Conservation (phyloP, 2,797 vertebrate species). For the Echiichthys vipera region DNA sequence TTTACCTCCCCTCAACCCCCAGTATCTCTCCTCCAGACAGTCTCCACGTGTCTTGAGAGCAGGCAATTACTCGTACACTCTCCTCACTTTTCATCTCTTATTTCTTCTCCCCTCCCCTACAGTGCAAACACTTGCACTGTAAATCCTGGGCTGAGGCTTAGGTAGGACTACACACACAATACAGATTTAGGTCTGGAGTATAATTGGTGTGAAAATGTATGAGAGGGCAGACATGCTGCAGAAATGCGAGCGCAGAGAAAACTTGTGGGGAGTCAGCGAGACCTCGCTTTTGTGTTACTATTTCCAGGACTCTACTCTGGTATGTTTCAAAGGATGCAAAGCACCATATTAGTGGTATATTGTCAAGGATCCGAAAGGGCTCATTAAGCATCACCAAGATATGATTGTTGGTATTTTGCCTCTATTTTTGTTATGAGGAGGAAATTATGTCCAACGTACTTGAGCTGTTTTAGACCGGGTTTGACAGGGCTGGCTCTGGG, state of each 20-base stretch:
- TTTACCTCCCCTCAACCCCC: constrained; percentile 1
- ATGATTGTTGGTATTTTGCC: constrained; percentile 79
- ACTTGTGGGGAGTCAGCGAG: constrained; percentile 42
- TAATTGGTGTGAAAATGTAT: constrained; percentile 31
- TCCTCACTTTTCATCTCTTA: constrained; percentile 59
- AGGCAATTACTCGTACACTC: constrained; percentile 57
- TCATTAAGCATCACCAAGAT: constrained; percentile 79
- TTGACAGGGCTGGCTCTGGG: constrained; percentile 47
- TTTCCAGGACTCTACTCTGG: constrained; percentile 71
- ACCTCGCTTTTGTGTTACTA: constrained; percentile 70
- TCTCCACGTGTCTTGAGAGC: constrained; percentile 72
- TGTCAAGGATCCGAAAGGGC: constrained; percentile 79
- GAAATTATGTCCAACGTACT: constrained; percentile 49
- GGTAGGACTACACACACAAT: constrained; percentile 10
- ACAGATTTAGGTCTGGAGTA: constrained; percentile 5
- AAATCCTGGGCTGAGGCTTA: constrained; percentile 19
- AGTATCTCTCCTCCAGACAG: constrained; percentile 73
- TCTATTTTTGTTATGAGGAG: constrained; percentile 76
- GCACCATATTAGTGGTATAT: constrained; percentile 82
- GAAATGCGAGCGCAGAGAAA: background rate
- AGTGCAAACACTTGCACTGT: background rate
- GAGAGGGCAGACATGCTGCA: background rate
- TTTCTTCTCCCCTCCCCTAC: constrained; percentile 23
- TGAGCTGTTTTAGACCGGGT: constrained; percentile 39
- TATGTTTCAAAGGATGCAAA: constrained; percentile 74